Evolutionary conservation across 2,797 vertebrate genomes (phyloP), one percentile per base, ranked within the genome.

Genomic region (Anas georgica): DNA sequence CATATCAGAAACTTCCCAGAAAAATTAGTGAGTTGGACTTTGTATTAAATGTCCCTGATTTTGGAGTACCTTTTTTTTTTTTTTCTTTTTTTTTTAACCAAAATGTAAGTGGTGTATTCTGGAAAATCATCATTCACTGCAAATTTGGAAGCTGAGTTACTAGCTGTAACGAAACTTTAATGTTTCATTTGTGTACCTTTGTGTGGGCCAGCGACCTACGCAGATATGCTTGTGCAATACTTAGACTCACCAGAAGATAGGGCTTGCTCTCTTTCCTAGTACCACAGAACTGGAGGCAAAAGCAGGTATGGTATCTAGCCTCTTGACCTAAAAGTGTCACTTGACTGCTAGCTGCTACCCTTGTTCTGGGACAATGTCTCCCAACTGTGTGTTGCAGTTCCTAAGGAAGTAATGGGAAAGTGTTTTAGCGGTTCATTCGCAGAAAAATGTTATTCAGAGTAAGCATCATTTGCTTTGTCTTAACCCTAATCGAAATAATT

Each of bases 131-230:
- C 0, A 4, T 70, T 91, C n/a, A 23, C 8, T 72, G 37, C 37
- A 39, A 39, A 39, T 39, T 39, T 39, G 37, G 37, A 39, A 39
- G 37, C 35, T 35, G 35, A 35, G 37, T 20, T 81, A 31, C 29
- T 67, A 41, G 66, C 11, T 39, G 31, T 26, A 70, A 52, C 35
- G 41, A 56, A 89, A 60, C 48, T 31, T 12, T 6, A 31, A 43
- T 23, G 12, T 67, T 66, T 62, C 5, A 1, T 66, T 48, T 54
- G 3, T 1, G 0, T 43, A 21, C 7, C 4, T 48, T 52, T 0
- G 1, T 26, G 7, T 9, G 31, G 26, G 28, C 54, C 81, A 56
- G 45, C 67, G 56, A 2, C 23, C 35, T 72, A 10, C 10, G 8
- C 20, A 8, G 29, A 39, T 0, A 0, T 7, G 10, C 14, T 43